Base-by-base conservation (phyloP, 2,888 invertebrate species). In the Thecocarcelia acutangulata region DNA sequence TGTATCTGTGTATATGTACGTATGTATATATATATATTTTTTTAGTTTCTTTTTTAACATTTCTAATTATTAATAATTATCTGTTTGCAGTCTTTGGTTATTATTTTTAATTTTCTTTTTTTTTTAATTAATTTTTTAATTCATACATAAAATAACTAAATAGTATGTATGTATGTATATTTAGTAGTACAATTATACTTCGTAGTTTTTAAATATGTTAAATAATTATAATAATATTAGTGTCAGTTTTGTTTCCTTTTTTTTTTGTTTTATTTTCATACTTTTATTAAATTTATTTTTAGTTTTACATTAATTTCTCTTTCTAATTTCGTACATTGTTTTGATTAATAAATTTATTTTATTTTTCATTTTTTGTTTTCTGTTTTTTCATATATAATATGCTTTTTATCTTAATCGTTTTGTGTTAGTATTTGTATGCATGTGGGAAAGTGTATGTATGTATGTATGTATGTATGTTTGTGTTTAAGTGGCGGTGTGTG, bases 71-170 rank as follows among this genome's bases (percentile, higher is more conserved):
- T 90, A 90, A 90, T 91, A 91, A 91, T 91, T 90, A 91, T 91
- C 90, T 90, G 90, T 91, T 89, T 91, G 91, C 91, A 91, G 91
- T 91, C 91, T 91, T 91, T 91, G 91, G 91, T 91, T 91, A 91
- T 89, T 90, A 90, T 78, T 88, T 88, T 85, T 86, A 85, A 80
- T 81, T 79, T 76, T 84, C 40, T 70, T 76, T 83, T 75, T 63
- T 48, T 85, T 84, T 69, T 69, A 74, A 83, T 37, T 46, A 54
- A 44, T 52, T 81, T 52, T 81, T 64, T 68, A 80, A 79, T 72
- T 84, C 84, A 77, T 81, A 69, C 52, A 73, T 81, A 75, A 74
- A 83, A 70, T 85, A 84, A 76, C 80, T 84, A 82, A 44, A 74
- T 74, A 56, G 48, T 69, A 59, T 56, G 42, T 68, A 58, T 52